Evolutionary conservation across 2,113 vertebrate genomes (phyloP), one percentile per base, ranked within the genome.

Genomic region (Chloropsis hardwickii): DNA sequence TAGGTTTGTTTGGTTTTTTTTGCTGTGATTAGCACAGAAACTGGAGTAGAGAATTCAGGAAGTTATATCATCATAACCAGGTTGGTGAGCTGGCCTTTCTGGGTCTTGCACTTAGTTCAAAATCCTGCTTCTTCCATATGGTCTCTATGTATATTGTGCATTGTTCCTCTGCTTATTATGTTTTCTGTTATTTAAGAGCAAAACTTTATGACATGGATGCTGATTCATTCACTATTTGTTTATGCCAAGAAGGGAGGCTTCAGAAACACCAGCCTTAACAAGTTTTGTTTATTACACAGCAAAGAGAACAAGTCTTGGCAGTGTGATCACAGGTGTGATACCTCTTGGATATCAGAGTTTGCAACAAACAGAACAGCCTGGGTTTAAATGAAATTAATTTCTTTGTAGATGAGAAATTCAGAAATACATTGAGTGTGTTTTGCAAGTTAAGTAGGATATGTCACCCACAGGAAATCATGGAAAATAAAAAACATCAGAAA

Each of bases 251-350:
- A 76, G 21, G 58, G 54, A 95, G n/a, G 39, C 60, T 84, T 92
- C 60, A 94, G 80, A 94, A 95, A 81, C 81, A 69, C 83, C 44
- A 81, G 95, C 69, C 65, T 37, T 71, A 57, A 89, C 94, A 72
- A 45, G 94, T 88, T 90, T 90, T 92, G 83, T 92, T 95, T 95
- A 61, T 93, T 93, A 64, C 60, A 40, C 60, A 90, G 56, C 76
- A 86, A 64, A 88, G 72, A 71, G 90, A 93, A 74, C 56, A 88
- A 69, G 90, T 92, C 86, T 90, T 88, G 85, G 72, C 93, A 95
- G 10, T 29, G 18, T 81, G 64, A 81, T 92, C 85, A 60, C 93
- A 90, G 90, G 64, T 94, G 90, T 77, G 88, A n/a, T 88, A 78
- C 77, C 79, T 95, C 69, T 77, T 71, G 88, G 64, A 64, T 89